A percentile compares a stretch with the other conserved stretches of the same genome.
Conservation (phyloP, 2,113 vertebrate species). For the Paraplagusia blochii region DNA sequence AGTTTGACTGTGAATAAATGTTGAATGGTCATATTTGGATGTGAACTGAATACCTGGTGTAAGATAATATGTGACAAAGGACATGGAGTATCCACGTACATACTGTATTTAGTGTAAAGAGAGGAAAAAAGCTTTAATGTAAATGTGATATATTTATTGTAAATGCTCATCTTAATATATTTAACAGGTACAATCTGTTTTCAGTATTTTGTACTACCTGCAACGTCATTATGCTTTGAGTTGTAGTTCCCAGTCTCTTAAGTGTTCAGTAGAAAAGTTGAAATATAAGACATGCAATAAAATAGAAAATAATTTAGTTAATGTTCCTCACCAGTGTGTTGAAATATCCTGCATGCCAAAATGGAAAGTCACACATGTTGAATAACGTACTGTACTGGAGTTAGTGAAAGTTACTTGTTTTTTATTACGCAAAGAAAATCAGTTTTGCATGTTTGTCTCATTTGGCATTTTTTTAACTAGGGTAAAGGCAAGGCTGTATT, state of each 20-base stretch:
- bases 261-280: constrained; percentile 14
- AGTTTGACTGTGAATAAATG: constrained; percentile 10
- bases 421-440: constrained; percentile 26
- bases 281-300: constrained; percentile 1
- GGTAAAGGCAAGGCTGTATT: constrained; percentile 56
- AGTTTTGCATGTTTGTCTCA: constrained; percentile 56
- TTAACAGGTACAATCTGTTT: constrained; percentile 21
- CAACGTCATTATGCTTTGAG: constrained; percentile 23
- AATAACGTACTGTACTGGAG: constrained; percentile 33
- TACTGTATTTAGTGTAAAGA: constrained; percentile 59
- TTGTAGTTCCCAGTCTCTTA: constrained; percentile 26
- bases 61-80: constrained; percentile 19
- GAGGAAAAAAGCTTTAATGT: constrained; percentile 36
- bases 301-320: not conserved
- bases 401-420: constrained; percentile 27
- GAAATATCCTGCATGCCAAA: no score
- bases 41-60: constrained; percentile 24
- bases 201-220: constrained; percentile 22
- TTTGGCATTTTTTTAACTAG: constrained; percentile 50
- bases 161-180: constrained; percentile 52
- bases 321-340: not conserved
- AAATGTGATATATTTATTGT: constrained; percentile 60
- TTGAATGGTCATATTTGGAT: constrained; percentile 20
- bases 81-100: constrained; percentile 52
- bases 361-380: no score